A percentile compares a stretch with the other conserved stretches of the same genome.
Evolutionary conservation across 1,140 invertebrate species (phyloP).

Genomic region (Zaprionus capensis): DNA sequence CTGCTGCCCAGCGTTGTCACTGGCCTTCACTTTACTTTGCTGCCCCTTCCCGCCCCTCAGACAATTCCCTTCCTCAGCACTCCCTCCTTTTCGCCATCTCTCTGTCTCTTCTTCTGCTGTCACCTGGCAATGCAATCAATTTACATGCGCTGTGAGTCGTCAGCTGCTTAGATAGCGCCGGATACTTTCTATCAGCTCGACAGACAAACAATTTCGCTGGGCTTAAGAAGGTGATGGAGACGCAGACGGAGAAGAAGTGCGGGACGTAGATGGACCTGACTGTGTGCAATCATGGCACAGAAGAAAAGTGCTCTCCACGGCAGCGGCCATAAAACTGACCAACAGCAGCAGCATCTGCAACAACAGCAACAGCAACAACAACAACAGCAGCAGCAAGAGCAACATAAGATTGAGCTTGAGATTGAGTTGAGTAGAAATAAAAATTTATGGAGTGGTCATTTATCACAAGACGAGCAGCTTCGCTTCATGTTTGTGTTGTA

Average conservation of each 20-base stretch:
- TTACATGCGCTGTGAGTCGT: conserved; percentile 53
- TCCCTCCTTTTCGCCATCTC: background rate
- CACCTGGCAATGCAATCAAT: conserved; percentile 64
- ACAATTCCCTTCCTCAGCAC: background rate
- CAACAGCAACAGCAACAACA: conserved; percentile 13
- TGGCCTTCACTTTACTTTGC: background rate
- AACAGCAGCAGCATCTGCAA: conserved; percentile 37
- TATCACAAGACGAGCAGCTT: conserved; percentile 63
- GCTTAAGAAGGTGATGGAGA: conserved; percentile 41
- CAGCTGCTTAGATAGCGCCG: conserved; percentile 16
- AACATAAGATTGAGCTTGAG: conserved; percentile 63
- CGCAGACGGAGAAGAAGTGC: too few relatives aligned
- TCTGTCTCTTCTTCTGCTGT: conserved; percentile 25
- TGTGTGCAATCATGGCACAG: conserved; percentile 48
- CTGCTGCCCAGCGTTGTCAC: conserved; percentile 23
- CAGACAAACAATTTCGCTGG: conserved; percentile 59
- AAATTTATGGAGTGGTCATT: conserved; percentile 79
- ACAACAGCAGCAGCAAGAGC: conserved; percentile 1
- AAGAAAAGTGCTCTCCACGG: conserved; percentile 43
- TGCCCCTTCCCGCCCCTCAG: background rate
- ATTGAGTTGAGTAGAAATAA: conserved; percentile 76
- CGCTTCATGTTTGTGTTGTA: conserved; percentile 25
- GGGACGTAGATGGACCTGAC: background rate
- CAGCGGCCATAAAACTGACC: conserved; percentile 63
- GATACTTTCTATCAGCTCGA: conserved; percentile 37